These are phyloP conservation scores for Harpagoxenus sublaevis DNA, from an alignment of 2,888 invertebrate genomes.

Conservation along the genomic window DNA sequence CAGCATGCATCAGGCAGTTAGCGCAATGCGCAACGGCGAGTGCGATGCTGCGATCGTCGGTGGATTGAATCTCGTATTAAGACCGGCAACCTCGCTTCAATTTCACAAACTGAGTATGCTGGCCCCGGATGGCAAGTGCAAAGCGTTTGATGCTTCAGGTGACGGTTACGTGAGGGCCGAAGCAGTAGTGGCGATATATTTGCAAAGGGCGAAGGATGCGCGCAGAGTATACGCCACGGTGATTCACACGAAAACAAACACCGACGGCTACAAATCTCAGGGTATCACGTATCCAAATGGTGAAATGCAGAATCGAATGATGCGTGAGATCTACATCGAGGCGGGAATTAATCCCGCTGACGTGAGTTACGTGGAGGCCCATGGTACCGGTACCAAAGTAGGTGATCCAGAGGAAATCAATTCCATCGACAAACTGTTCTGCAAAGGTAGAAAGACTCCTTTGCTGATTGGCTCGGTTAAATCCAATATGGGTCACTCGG, in stretches of 20 bases:
- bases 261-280: conserved; percentile 96
- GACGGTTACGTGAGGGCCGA: conserved; percentile 97
- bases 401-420: conserved; percentile 99
- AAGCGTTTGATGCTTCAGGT: conserved; percentile 96
- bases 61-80: conserved; percentile 95
- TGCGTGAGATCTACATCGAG: conserved; percentile 95
- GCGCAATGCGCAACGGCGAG: conserved; percentile 94
- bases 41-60: conserved; percentile 99
- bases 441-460: conserved; percentile 92
- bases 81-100: conserved; percentile 96
- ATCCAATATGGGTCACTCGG: conserved; percentile 99
- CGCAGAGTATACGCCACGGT: conserved; percentile 95
- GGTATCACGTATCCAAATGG: conserved; percentile 96
- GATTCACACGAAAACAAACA: conserved; percentile 95
- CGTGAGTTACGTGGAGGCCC: conserved; percentile 97
- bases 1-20: conserved; percentile 95
- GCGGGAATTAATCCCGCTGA: conserved; percentile 93
- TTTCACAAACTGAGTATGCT: conserved; percentile 98
- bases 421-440: conserved; percentile 96
- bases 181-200: conserved; percentile 93
- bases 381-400: conserved; percentile 99
- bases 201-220: conserved; percentile 93
- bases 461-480: conserved; percentile 98
- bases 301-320: conserved; percentile 92
- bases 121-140: conserved; percentile 95